These are phyloP conservation scores for Trissolcus japonicus DNA, from an alignment of 2,888 invertebrate species.

Conservation along the genomic window DNA sequence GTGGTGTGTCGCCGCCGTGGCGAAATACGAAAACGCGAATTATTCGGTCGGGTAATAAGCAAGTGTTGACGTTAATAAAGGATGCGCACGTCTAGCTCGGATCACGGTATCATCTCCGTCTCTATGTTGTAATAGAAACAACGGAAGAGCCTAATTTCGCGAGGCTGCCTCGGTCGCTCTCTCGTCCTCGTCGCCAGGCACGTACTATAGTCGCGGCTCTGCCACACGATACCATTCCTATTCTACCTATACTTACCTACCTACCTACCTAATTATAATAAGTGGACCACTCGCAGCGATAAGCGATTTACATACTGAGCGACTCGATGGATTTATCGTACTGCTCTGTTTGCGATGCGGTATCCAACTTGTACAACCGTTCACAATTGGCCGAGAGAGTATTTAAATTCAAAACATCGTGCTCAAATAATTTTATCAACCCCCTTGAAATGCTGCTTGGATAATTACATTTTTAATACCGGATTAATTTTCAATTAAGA, in stretches of 20 bases:
- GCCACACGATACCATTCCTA: constrained; percentile 63
- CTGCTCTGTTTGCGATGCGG: constrained; percentile 47
- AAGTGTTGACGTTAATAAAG: constrained; percentile 57
- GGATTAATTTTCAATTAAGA: too few species aligned
- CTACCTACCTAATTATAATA: constrained; percentile 74
- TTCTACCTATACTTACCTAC: constrained; percentile 66
- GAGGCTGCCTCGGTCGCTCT: constrained; percentile 62
- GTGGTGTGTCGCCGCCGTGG: background rate
- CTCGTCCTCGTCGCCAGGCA: constrained; percentile 67
- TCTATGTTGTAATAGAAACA: constrained; percentile 77
- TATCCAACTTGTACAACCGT: constrained; percentile 45
- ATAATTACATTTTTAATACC: too few species aligned
- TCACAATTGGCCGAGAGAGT: constrained; percentile 13
- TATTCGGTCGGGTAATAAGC: constrained; percentile 31
- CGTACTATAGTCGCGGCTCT: constrained; percentile 64
- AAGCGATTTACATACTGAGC: constrained; percentile 74
- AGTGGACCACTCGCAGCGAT: constrained; percentile 73
- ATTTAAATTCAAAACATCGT: constrained; percentile 40
- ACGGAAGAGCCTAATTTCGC: constrained; percentile 75
- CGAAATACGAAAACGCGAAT: constrained; percentile 45
- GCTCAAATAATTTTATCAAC: constrained; percentile 36
- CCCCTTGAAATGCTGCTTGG: background rate
- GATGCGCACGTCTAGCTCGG: constrained; percentile 53
- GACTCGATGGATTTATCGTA: constrained; percentile 73
- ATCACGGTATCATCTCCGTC: constrained; percentile 71